Evolutionary conservation across 2,113 vertebrate species (phyloP).

Genomic region (Nycticorax nycticorax): DNA sequence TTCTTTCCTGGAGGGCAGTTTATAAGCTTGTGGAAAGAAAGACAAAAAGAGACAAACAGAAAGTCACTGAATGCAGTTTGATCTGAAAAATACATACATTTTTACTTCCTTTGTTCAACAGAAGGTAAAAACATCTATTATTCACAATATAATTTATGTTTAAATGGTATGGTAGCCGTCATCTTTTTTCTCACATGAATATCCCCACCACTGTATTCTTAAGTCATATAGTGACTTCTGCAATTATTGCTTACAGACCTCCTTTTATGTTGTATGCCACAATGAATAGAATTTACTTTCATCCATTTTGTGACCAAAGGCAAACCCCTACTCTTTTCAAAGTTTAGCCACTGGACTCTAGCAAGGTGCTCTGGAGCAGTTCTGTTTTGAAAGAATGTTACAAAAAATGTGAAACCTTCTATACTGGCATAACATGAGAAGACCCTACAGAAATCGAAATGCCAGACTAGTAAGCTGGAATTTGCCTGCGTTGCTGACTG

Average conservation of each 20-base stretch:
- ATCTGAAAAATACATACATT: not conserved
- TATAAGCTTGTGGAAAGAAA: not conserved
- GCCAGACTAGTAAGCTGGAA: constrained; percentile 27
- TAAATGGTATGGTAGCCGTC: not conserved
- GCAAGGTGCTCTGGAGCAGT: not conserved
- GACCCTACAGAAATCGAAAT: constrained; percentile 11
- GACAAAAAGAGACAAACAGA: not conserved
- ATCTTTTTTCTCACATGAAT: not conserved
- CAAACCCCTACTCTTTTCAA: not conserved
- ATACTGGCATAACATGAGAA: constrained; percentile 18
- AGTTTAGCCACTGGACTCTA: not conserved
- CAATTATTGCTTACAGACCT: not conserved
- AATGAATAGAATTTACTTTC: not conserved
- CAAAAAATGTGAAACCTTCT: constrained; percentile 29
- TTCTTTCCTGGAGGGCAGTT: not conserved
- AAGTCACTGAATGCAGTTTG: not conserved
- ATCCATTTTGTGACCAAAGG: not conserved
- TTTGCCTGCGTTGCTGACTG: constrained; percentile 38
- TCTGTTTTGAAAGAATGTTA: not conserved
- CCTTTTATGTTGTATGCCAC: not conserved
- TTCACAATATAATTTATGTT: not conserved
- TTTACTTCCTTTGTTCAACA: not conserved
- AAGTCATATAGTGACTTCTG: not conserved
- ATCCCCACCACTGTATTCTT: not conserved
- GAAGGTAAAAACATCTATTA: not conserved